These are phyloP conservation scores for Malurus melanocephalus DNA, from an alignment of 2,113 vertebrate genomes.

Conservation along the genomic window DNA sequence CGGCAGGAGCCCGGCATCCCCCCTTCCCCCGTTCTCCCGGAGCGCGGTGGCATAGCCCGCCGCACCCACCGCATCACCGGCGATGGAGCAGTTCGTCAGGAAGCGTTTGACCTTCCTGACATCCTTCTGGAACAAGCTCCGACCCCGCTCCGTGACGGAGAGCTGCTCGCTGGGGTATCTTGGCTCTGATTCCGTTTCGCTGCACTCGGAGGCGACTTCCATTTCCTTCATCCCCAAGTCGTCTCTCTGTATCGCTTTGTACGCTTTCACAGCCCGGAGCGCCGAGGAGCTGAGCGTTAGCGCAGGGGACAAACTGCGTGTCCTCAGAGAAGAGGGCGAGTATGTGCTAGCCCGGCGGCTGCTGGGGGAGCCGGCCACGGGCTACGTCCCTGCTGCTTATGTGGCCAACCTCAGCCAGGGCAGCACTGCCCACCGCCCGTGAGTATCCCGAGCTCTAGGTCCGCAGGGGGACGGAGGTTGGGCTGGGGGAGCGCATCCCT, in stretches of 20 bases:
- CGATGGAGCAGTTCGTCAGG: slow-evolving; percentile 86
- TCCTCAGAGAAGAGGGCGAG: slow-evolving; percentile 81
- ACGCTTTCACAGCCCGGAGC: slow-evolving; percentile 83
- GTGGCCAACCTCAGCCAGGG: slow-evolving; percentile 80
- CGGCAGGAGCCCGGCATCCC: background rate
- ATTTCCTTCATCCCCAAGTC: slow-evolving; percentile 56
- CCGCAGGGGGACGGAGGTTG: background rate
- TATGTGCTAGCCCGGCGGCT: slow-evolving; percentile 84
- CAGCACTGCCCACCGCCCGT: slow-evolving; percentile 81
- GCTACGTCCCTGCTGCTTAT: slow-evolving; percentile 84
- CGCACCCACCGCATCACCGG: fast-evolving
- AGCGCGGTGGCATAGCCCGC: background rate
- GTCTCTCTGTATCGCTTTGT: slow-evolving; percentile 77
- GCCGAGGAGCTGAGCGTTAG: slow-evolving; percentile 82
- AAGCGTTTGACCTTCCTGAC: slow-evolving; percentile 78
- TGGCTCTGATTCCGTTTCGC: slow-evolving; percentile 19
- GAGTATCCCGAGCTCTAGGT: slow-evolving; percentile 41
- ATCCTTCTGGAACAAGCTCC: slow-evolving; percentile 87
- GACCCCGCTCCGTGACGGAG: slow-evolving; percentile 70
- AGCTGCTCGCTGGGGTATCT: slow-evolving; percentile 17
- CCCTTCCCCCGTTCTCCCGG: background rate
- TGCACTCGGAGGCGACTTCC: slow-evolving; percentile 25
- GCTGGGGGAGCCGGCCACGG: slow-evolving; percentile 76
- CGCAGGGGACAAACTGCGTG: slow-evolving; percentile 84
- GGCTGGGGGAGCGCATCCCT: fast-evolving